Evolutionary conservation across 2,888 invertebrate species (phyloP).

Genomic region (Sarcophaga rosellei): DNA sequence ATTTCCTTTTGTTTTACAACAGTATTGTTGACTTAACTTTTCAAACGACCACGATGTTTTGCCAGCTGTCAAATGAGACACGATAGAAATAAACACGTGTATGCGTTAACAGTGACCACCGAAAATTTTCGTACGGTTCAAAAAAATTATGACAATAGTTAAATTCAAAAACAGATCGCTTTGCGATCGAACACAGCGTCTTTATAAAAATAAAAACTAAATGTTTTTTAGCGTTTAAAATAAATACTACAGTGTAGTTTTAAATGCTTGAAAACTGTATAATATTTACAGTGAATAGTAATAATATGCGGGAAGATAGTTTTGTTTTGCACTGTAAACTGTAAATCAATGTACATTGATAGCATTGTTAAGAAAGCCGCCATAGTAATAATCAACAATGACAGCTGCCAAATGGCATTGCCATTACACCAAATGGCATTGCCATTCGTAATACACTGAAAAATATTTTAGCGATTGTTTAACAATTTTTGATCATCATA

Average conservation of each 20-base stretch:
- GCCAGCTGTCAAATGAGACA: constrained; percentile 8
- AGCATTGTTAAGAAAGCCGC: background rate
- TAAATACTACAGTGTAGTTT: too few species aligned
- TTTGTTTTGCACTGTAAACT: background rate
- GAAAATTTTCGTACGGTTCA: background rate
- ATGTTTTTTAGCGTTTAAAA: too few species aligned
- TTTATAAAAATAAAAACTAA: too few species aligned
- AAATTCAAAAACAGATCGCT: too few species aligned
- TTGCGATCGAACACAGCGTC: too few species aligned
- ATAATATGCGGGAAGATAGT: background rate
- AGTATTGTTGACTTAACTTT: constrained; percentile 9
- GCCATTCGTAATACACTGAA: background rate
- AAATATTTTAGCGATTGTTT: background rate
- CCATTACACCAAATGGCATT: background rate
- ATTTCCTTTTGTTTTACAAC: background rate
- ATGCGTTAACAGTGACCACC: constrained; percentile 34
- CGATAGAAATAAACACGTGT: constrained; percentile 44
- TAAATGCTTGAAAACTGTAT: too few species aligned
- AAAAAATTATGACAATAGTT: background rate
- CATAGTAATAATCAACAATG: background rate
- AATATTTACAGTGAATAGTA: too few species aligned
- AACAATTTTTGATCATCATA: too few species aligned
- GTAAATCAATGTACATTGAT: background rate
- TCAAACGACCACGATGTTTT: constrained; percentile 39
- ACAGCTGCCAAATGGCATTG: background rate